These are phyloP conservation scores for Spicauda simplicius DNA, from an alignment of 2,888 invertebrate genomes.

Conservation along the genomic window DNA sequence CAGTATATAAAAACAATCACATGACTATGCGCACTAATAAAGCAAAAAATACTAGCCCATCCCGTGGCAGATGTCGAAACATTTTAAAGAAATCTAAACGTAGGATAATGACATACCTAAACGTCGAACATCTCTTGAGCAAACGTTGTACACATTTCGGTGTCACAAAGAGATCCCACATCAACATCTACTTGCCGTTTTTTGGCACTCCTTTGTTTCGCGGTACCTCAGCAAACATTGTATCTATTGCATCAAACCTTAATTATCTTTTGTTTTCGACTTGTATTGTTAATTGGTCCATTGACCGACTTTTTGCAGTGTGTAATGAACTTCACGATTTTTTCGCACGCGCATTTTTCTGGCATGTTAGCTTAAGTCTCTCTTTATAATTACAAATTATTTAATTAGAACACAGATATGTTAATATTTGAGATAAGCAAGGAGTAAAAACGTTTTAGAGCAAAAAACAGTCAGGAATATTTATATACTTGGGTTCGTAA, in stretches of 20 bases:
- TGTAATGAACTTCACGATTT: conserved; percentile 46
- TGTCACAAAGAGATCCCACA: conserved; percentile 31
- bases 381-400: conserved; percentile 1
- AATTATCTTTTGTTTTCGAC: conserved; percentile 68
- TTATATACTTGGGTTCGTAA: no score
- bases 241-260: conserved; percentile 52
- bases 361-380: background rate
- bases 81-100: background rate
- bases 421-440: background rate
- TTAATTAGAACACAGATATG: background rate
- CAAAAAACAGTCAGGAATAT: no score
- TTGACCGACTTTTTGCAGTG: conserved; percentile 65
- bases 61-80: no score
- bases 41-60: no score
- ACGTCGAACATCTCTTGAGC: conserved; percentile 2
- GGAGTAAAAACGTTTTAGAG: no score
- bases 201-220: conserved; percentile 47
- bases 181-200: conserved; percentile 23
- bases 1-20: no score
- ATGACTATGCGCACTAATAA: no score
- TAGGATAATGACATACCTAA: background rate
- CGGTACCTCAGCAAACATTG: conserved; percentile 43
- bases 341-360: conserved; percentile 39
- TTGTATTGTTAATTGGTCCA: conserved; percentile 67
- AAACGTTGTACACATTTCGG: conserved; percentile 29